These are phyloP conservation scores for Salticus scenicus DNA, from an alignment of 2,888 invertebrate species.

Conservation along the genomic window DNA sequence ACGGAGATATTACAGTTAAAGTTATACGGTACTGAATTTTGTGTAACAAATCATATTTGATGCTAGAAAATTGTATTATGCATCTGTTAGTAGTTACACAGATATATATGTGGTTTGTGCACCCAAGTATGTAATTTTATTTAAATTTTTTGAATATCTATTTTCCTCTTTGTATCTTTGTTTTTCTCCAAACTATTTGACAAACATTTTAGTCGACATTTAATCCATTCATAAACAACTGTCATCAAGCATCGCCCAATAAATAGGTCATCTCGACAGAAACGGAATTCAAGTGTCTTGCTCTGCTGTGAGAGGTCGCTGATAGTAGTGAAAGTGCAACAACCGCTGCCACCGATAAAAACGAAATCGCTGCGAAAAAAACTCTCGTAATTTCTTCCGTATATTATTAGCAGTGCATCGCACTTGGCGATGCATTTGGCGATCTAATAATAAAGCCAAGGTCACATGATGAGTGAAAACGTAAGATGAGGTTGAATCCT, in stretches of 20 bases:
- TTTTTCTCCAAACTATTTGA: no score
- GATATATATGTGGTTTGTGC: no score
- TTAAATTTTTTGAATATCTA: no score
- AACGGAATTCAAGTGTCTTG: conserved; percentile 21
- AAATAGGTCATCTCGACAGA: conserved; percentile 20
- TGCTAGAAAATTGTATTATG: no score
- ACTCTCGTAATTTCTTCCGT: conserved; percentile 48
- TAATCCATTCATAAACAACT: not conserved
- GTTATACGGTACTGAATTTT: no score
- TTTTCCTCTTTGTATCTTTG: no score
- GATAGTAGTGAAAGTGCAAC: conserved; percentile 62
- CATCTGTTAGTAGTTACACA: no score
- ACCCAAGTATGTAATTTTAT: no score
- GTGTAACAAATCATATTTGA: no score
- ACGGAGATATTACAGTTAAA: no score
- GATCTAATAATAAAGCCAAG: conserved; percentile 44
- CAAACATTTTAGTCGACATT: no score
- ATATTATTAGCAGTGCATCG: conserved; percentile 29
- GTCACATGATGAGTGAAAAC: conserved; percentile 56
- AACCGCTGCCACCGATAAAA: conserved; percentile 40
- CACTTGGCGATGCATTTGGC: conserved; percentile 58
- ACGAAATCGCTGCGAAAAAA: conserved; percentile 26
- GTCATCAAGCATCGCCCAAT: not conserved
- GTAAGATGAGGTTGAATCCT: conserved; percentile 23
- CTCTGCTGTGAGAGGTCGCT: conserved; percentile 40